These are phyloP conservation scores for Sitta carolinensis DNA, from an alignment of 2,797 vertebrate genomes.

Conservation along the genomic window DNA sequence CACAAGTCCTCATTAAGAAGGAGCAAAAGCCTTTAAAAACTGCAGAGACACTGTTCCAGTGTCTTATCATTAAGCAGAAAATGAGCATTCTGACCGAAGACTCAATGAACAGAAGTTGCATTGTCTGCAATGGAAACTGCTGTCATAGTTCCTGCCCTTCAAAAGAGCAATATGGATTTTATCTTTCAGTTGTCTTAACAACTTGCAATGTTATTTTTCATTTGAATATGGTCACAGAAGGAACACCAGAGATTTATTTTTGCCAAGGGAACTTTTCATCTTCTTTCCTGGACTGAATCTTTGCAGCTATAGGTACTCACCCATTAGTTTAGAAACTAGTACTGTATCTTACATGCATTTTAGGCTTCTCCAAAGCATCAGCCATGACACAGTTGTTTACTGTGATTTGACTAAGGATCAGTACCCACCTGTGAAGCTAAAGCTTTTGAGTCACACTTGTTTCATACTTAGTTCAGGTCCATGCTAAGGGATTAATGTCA, in stretches of 20 bases:
- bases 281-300: not conserved
- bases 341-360: fast-evolving
- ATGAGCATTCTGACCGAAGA: not conserved
- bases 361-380: not conserved
- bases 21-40: not conserved
- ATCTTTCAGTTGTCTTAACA: not conserved
- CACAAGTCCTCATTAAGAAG: not conserved
- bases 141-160: not conserved
- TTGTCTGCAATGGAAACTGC: fast-evolving
- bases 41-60: not conserved
- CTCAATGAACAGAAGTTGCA: not conserved
- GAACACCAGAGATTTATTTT: not conserved
- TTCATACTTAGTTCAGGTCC: not conserved
- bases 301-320: not conserved
- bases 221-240: not conserved
- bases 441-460: not conserved
- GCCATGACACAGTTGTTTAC: not conserved
- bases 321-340: not conserved
- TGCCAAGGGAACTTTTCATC: not conserved
- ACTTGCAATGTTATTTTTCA: not conserved
- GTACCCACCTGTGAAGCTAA: not conserved
- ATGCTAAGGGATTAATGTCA: not conserved
- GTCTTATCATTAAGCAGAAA: not conserved
- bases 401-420: not conserved
- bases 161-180: not conserved